Conservation (phyloP, 2,888 invertebrate species). For the Patella pellucida region DNA sequence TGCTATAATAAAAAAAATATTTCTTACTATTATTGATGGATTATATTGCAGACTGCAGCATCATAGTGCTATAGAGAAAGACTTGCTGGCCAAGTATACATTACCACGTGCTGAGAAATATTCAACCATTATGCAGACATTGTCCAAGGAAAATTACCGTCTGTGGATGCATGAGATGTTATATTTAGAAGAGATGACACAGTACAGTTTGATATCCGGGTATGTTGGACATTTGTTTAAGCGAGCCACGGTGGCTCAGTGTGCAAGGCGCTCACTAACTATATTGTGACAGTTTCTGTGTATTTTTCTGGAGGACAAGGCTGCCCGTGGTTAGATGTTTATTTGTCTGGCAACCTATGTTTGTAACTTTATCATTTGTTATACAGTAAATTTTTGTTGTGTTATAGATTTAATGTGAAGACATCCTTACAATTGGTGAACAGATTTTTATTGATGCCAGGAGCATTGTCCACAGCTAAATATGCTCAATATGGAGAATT, state of each 20-base stretch:
- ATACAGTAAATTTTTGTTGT: too few species aligned
- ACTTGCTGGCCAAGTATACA: conserved; percentile 56
- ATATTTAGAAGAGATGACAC: conserved; percentile 83
- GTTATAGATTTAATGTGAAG: conserved; percentile 77
- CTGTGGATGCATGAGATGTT: conserved; percentile 83
- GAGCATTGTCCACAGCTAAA: conserved; percentile 78
- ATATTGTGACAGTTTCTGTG: conserved; percentile 1
- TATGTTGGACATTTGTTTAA: conserved; percentile 33
- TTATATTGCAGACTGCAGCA: conserved; percentile 11
- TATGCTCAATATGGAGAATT: conserved; percentile 83
- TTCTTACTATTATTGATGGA: not conserved
- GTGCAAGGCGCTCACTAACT: too few species aligned
- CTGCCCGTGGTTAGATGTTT: too few species aligned
- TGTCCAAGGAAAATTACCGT: conserved; percentile 80
- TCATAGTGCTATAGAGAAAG: conserved; percentile 48
- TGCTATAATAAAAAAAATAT: not conserved
- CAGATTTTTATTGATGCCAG: conserved; percentile 78
- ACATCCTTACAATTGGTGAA: conserved; percentile 77
- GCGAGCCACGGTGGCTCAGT: too few species aligned
- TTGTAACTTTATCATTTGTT: too few species aligned
- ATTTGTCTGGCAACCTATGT: too few species aligned
- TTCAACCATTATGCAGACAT: conserved; percentile 75
- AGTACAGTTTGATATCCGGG: conserved; percentile 77
- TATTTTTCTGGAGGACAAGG: not conserved
- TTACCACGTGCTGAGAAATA: conserved; percentile 76